Base-by-base conservation (phyloP, 2,113 vertebrate genomes). In the Erinaceus europaeus region DNA sequence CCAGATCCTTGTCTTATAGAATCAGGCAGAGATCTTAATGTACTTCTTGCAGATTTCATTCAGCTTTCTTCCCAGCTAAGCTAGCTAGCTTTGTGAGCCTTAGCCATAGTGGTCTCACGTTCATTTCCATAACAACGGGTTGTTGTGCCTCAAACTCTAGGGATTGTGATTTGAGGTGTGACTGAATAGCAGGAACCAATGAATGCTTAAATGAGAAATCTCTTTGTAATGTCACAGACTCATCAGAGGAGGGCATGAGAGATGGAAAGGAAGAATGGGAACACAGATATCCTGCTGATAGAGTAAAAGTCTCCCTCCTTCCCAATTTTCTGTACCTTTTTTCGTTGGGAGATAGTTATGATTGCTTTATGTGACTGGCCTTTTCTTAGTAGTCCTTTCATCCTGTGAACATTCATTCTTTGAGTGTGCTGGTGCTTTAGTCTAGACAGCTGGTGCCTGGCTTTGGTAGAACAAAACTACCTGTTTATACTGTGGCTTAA, bases 91-190 rank as follows among this genome's bases (percentile, higher is more conserved):
- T 86, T 88, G 7, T 88, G 68, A 71, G 52, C 61, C 78, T 53
- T 65, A 64, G 23, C 38, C 55, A 13, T 2, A 10, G 4, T 87
- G 64, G 80, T 74, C 42, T 94, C 53, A 69, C 5, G 59, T 71
- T 55, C 69, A 92, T 94, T 93, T 93, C 87, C 87, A 90, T 93
- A 94, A 93, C 87, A 94, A 89, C 20, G 0, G 20, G 46, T 82
- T 92, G 87, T 92, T 91, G 84, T 78, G 75, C 74, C 69, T 94
- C 69, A 84, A 25, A 69, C 77, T 86, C 57, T 46, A 72, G 82
- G 84, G 86, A 23, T 77, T 87, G 67, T 71, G 52, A 84, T 87
- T 89, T 89, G 81, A 92, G 82, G 44, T 79, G 27, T 53, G 87
- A 92, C 9, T 42, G 82, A 87, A 78, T 90, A 81, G 86, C 87